Conservation (phyloP, 2,888 invertebrate genomes). For the Cheilosia urbana region DNA sequence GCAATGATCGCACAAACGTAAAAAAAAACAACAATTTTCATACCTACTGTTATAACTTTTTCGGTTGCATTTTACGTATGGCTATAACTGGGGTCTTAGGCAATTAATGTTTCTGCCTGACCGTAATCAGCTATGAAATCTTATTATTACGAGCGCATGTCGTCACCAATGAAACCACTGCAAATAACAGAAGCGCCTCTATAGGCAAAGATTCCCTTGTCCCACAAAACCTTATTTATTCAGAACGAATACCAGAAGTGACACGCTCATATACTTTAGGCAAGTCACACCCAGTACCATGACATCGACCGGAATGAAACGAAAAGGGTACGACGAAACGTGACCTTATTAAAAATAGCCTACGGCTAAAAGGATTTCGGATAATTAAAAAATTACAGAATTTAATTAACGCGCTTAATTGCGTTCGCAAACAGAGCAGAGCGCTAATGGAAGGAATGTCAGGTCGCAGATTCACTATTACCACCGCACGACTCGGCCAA, state of each 20-base stretch:
- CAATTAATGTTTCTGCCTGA: neutral
- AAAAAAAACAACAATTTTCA: no score
- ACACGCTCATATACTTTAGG: slow-evolving; percentile 36
- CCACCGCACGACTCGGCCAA: slow-evolving; percentile 15
- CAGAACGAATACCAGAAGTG: slow-evolving; percentile 38
- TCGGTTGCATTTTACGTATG: no score
- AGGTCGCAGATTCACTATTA: slow-evolving; percentile 49
- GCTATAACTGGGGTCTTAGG: neutral
- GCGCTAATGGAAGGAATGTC: slow-evolving; percentile 41
- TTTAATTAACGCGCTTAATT: slow-evolving; percentile 67
- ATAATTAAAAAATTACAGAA: slow-evolving; percentile 64
- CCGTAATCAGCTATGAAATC: slow-evolving; percentile 10
- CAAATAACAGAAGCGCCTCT: slow-evolving; percentile 6
- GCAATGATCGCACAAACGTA: no score
- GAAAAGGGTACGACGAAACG: slow-evolving; percentile 53
- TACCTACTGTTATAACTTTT: no score
- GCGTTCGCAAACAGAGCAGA: slow-evolving; percentile 58
- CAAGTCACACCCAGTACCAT: slow-evolving; percentile 11
- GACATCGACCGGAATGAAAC: slow-evolving; percentile 1
- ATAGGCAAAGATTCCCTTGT: slow-evolving; percentile 15
- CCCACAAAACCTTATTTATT: slow-evolving; percentile 26
- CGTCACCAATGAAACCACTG: neutral
- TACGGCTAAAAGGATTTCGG: slow-evolving; percentile 46
- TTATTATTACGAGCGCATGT: slow-evolving; percentile 6
- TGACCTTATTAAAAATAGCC: slow-evolving; percentile 63